Evolutionary conservation across 2,797 vertebrate genomes (phyloP), one percentile per base, ranked within the genome.

Genomic region (Urosaurus nigricauda): DNA sequence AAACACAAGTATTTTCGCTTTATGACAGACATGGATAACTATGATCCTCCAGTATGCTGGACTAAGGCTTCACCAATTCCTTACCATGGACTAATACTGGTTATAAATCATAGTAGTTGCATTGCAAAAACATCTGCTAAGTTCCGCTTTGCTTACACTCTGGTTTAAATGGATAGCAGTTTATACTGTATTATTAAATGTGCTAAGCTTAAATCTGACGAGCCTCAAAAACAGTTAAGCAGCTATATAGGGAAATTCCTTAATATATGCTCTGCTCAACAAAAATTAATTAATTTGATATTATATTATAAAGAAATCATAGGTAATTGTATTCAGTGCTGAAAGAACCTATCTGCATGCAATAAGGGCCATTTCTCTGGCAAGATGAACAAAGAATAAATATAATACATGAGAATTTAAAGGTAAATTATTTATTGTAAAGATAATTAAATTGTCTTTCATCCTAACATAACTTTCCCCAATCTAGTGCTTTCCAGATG

Each of bases 381-480:
- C 87, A 73, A 71, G 74, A 29, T 56, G 87, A 82, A 83, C 63
- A 78, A 58, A 93, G 84, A 85, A 92, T 7, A 94, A 95, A 94
- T 13, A 90, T 90, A 78, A 90, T 47, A 37, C 0, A 0, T 88
- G 93, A 92, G 94, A 90, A 92, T 94, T 93, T 92, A 94, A 83
- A 84, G 37, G 32, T 9, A 21, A 58, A 17, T 56, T 9, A 56
- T 35, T n/a, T 26, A 79, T 51, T 51, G 51, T 79, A 16, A n/a
- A 32, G 37, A 40, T 37, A 19, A 37, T 17, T 37, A 35, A 35
- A 35, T 21, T 65, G 63, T 58, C 53, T 13, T 29, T 68, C 9
- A 29, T 26, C 26, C 53, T 56, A 56, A 56, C 12, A 56, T 14
- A 14, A 56, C 53, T 8, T 56, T 56, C 53, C 14, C 53, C 53